Conservation (phyloP, 1,140 invertebrate species). For the Apocrypta bakeri region DNA sequence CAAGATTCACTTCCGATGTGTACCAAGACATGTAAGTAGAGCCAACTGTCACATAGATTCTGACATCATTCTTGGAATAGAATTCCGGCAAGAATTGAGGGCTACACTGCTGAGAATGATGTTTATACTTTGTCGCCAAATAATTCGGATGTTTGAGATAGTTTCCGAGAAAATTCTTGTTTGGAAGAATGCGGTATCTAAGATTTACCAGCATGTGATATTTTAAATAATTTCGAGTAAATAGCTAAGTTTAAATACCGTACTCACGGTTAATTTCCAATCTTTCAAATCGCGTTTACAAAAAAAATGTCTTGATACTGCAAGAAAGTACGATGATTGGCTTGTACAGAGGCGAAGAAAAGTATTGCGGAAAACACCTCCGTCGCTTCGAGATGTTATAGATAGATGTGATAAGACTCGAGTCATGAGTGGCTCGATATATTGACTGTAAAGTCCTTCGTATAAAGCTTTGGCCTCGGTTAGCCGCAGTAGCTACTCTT, state of each 20-base stretch:
- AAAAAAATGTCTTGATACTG: no score
- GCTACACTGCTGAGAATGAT: neutral
- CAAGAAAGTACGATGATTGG: no score
- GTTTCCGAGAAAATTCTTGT: neutral
- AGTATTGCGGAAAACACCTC: no score
- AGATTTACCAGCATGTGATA: no score
- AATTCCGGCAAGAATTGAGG: neutral
- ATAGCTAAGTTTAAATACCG: no score
- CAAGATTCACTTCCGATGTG: neutral
- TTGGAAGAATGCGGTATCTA: neutral
- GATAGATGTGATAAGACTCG: neutral
- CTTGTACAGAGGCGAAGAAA: no score
- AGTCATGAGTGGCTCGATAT: neutral
- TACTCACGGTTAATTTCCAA: no score
- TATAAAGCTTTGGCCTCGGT: neutral
- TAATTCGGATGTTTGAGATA: neutral
- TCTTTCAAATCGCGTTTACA: no score
- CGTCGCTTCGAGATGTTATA: neutral
- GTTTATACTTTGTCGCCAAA: neutral
- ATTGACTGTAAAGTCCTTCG: no score
- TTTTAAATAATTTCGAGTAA: no score
- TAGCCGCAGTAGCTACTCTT: conserved; percentile 57
- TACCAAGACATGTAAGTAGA: neutral
- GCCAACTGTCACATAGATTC: neutral
- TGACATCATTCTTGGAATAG: neutral